phyloP scores from a whole-genome alignment of 2,888 invertebrate genomes.

The Tromatobia lineatoria region DNA sequence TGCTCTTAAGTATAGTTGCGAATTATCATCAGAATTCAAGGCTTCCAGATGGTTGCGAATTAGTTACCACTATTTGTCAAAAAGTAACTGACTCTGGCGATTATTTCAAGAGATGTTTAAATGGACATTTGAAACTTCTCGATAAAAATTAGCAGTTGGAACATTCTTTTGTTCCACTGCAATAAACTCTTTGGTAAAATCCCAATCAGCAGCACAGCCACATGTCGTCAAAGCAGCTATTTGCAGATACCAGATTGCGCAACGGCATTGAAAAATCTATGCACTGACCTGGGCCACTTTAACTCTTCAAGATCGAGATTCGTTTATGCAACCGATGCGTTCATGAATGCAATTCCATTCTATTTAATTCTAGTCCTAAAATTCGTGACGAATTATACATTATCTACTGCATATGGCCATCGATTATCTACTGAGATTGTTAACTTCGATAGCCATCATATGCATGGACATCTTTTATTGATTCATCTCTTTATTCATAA shows the following conservation, averaged over 20 bases:
- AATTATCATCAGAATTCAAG: no score
- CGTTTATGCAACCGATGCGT: slow-evolving; percentile 1
- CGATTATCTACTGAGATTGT: neutral
- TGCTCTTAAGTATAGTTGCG: no score
- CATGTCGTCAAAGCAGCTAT: slow-evolving; percentile 29
- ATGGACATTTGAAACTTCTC: no score
- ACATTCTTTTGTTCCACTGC: neutral
- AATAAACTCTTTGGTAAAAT: neutral
- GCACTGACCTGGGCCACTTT: slow-evolving; percentile 64
- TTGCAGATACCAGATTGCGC: slow-evolving; percentile 29
- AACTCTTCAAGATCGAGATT: slow-evolving; percentile 33
- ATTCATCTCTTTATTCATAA: no score
- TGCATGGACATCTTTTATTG: no score
- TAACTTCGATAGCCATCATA: neutral
- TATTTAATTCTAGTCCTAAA: neutral
- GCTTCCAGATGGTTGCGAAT: no score
- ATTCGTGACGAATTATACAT: neutral
- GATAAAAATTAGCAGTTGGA: no score
- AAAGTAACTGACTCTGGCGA: no score
- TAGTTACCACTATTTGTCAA: no score
- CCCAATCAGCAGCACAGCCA: neutral
- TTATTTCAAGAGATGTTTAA: no score
- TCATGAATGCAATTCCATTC: neutral
- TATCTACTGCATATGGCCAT: neutral
- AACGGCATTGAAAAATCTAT: slow-evolving; percentile 24